Conservation (phyloP, 1,140 invertebrate species). For the Bombyx mori region DNA sequence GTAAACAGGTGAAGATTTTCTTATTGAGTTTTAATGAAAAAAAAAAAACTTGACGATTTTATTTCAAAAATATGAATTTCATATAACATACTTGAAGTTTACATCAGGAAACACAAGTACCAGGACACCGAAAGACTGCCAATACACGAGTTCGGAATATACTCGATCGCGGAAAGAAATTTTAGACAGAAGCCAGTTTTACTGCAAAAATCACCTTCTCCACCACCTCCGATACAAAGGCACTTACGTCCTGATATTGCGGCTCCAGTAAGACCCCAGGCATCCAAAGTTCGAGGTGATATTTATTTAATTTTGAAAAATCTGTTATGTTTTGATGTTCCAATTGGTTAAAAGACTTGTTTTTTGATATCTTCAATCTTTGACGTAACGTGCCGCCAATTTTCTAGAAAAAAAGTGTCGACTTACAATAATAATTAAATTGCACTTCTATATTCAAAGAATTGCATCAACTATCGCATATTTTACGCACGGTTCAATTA, state of each 20-base stretch:
- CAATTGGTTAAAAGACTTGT: no score
- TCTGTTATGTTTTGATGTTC: no score
- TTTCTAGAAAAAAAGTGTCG: no score
- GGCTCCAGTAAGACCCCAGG: conserved; percentile 29
- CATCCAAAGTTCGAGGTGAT: conserved; percentile 40
- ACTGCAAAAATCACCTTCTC: conserved; percentile 35
- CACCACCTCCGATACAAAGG: conserved; percentile 34
- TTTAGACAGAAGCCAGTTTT: conserved; percentile 27
- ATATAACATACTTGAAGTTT: conserved; percentile 22
- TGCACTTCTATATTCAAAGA: no score
- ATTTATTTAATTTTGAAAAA: conserved; percentile 6
- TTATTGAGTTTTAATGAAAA: not conserved
- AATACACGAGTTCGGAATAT: conserved; percentile 46
- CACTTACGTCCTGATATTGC: conserved; percentile 21
- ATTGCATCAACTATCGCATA: no score
- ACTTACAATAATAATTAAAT: no score
- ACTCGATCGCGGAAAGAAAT: conserved; percentile 47
- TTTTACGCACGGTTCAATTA: no score
- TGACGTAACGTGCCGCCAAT: no score
- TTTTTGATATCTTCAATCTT: conserved; percentile 1
- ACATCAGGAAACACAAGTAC: conserved; percentile 39
- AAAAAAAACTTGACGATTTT: not conserved
- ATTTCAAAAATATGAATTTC: not conserved
- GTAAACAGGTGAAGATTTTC: conserved; percentile 38
- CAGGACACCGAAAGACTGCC: conserved; percentile 46